These are phyloP conservation scores for Cerastis rubricosa DNA, from an alignment of 2,888 invertebrate species.

Conservation along the genomic window DNA sequence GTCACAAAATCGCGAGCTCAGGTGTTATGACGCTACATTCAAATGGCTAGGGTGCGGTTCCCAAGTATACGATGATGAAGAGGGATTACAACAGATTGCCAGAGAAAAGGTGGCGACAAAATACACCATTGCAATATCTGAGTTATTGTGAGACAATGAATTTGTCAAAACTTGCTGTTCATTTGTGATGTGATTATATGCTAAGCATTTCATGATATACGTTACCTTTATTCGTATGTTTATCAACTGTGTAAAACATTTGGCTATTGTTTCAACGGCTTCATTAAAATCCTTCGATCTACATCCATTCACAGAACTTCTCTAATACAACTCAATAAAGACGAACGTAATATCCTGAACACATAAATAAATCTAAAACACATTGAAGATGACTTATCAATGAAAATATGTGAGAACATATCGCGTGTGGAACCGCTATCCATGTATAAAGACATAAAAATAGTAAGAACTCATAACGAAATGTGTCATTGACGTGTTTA, in stretches of 20 bases:
- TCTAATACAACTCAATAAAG: constrained; percentile 5
- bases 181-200: neutral
- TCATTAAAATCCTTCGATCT: neutral
- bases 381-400: constrained; percentile 31
- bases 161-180: neutral
- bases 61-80: constrained; percentile 9
- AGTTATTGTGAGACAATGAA: neutral
- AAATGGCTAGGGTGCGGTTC: constrained; percentile 42
- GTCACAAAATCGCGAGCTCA: constrained; percentile 46
- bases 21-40: constrained; percentile 40
- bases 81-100: neutral
- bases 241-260: neutral
- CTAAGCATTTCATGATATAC: neutral
- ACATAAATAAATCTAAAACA: constrained; percentile 21
- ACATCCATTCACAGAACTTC: neutral
- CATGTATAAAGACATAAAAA: constrained; percentile 48
- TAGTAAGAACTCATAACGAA: constrained; percentile 40
- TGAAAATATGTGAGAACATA: constrained; percentile 10
- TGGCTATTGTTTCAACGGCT: constrained; percentile 6
- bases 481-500: constrained; percentile 28
- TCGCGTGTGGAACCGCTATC: constrained; percentile 42
- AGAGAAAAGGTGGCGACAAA: neutral
- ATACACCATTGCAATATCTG: neutral
- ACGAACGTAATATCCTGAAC: neutral
- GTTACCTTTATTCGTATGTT: neutral